Conservation (phyloP, 2,888 invertebrate genomes). For the Clivina fossor region DNA sequence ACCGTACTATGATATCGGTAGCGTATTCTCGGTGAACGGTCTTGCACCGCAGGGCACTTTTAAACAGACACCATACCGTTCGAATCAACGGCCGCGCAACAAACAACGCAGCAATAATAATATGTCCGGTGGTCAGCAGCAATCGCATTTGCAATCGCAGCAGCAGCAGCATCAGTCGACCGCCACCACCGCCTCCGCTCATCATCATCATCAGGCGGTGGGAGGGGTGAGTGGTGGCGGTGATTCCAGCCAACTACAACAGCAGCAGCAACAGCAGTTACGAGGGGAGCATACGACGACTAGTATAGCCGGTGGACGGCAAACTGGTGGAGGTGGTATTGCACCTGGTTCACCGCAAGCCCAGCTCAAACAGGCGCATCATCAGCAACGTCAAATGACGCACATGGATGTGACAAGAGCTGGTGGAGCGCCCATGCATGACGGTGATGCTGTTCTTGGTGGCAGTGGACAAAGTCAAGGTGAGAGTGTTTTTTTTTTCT, state of each 20-base stretch:
- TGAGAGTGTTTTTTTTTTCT: neutral
- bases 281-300: slow-evolving; percentile 39
- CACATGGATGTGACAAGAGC: too few relatives aligned
- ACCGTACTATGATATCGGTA: slow-evolving; percentile 67
- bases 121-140: slow-evolving; percentile 15
- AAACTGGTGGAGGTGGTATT: slow-evolving; percentile 32
- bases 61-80: slow-evolving; percentile 56
- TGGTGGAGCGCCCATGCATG: too few relatives aligned
- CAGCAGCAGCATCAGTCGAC: slow-evolving; percentile 35
- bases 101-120: slow-evolving; percentile 39
- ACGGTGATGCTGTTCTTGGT: neutral
- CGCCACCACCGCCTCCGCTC: too few relatives aligned
- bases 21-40: slow-evolving; percentile 73
- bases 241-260: slow-evolving; percentile 37
- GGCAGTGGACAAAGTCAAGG: slow-evolving; percentile 5
- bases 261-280: slow-evolving; percentile 41
- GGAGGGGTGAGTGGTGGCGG: too few relatives aligned
- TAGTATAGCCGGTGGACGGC: slow-evolving; percentile 30
- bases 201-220: slow-evolving; percentile 20
- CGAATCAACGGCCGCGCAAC: slow-evolving; percentile 51
- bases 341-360: slow-evolving; percentile 51
- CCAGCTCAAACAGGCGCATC: slow-evolving; percentile 48
- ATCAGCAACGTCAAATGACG: too few relatives aligned
- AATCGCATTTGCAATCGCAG: slow-evolving; percentile 38
- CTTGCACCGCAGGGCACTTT: slow-evolving; percentile 68